A percentile compares a stretch with the other conserved stretches of the same genome.
These are phyloP conservation scores for Drosophila melanica DNA, from an alignment of 1,140 invertebrate species.

Conservation along the genomic window DNA sequence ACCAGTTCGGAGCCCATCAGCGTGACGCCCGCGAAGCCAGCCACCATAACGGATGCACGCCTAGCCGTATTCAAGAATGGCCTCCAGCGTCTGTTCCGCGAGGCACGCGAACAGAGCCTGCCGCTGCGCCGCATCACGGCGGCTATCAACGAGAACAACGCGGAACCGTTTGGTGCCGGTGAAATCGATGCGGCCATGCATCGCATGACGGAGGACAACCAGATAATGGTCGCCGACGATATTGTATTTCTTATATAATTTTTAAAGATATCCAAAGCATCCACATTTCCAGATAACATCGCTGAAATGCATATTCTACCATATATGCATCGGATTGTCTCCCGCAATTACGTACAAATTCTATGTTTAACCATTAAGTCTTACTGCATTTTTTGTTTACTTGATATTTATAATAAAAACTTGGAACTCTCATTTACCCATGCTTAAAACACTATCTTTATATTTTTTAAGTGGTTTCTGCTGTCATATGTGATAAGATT, in stretches of 20 bases:
- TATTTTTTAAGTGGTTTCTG: neutral
- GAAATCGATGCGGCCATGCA: constrained; percentile 92
- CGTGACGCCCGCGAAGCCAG: constrained; percentile 19
- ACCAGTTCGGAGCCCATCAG: constrained; percentile 12
- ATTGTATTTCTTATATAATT: constrained; percentile 93
- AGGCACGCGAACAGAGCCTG: constrained; percentile 88
- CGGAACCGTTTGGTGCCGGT: constrained; percentile 87
- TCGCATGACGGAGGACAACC: constrained; percentile 94
- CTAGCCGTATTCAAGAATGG: constrained; percentile 86
- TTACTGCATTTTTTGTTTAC: constrained; percentile 18
- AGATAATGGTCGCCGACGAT: constrained; percentile 95
- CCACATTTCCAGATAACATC: neutral
- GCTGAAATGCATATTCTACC: neutral
- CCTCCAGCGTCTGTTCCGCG: constrained; percentile 88
- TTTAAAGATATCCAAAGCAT: neutral
- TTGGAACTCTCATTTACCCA: constrained; percentile 4
- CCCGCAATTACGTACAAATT: constrained; percentile 5
- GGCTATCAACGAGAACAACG: constrained; percentile 87
- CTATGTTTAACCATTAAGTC: constrained; percentile 17
- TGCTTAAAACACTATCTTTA: constrained; percentile 1
- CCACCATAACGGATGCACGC: constrained; percentile 57
- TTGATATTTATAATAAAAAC: constrained; percentile 27
- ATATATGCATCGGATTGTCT: constrained; percentile 1
- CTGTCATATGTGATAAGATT: constrained; percentile 3
- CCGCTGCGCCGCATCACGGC: constrained; percentile 86